phyloP scores from a whole-genome alignment of 2,888 invertebrate species.

The Chloromyia formosa region DNA sequence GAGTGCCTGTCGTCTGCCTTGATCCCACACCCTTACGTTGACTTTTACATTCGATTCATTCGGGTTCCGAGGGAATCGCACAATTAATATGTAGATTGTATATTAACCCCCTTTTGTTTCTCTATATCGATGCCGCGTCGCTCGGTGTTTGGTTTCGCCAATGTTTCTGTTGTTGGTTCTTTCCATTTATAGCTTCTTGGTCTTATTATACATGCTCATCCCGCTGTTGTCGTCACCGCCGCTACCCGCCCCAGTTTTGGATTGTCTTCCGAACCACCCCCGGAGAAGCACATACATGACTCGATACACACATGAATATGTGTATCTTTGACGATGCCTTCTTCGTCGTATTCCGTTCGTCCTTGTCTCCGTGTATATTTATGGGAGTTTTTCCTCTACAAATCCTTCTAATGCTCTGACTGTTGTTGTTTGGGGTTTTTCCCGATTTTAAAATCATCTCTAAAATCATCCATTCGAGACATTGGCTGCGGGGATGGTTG shows the following conservation, averaged over 20 bases:
- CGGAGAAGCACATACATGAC: neutral
- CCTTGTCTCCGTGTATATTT: constrained; percentile 3
- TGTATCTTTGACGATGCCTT: too few species aligned
- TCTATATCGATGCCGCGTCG: neutral
- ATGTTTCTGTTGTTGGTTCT: constrained; percentile 27
- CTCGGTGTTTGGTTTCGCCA: too few species aligned
- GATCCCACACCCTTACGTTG: neutral
- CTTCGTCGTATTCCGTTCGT: too few species aligned
- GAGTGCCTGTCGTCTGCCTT: too few species aligned
- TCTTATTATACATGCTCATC: constrained; percentile 20
- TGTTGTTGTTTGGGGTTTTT: constrained; percentile 41
- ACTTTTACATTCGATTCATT: neutral
- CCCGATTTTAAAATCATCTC: constrained; percentile 39
- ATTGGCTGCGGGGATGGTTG: constrained; percentile 17
- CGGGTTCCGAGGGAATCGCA: constrained; percentile 42
- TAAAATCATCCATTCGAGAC: constrained; percentile 40
- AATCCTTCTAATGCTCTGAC: constrained; percentile 42
- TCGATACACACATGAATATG: constrained; percentile 7
- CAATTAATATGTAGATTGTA: constrained; percentile 50
- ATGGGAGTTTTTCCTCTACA: constrained; percentile 30
- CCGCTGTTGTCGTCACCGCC: neutral
- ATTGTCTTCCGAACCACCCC: neutral
- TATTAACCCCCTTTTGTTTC: constrained; percentile 46
- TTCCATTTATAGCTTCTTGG: constrained; percentile 18
- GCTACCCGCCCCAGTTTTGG: neutral